A percentile compares a stretch with the other conserved stretches of the same genome.
phyloP scores from a whole-genome alignment of 2,888 invertebrate species.

The Tipula unca region DNA sequence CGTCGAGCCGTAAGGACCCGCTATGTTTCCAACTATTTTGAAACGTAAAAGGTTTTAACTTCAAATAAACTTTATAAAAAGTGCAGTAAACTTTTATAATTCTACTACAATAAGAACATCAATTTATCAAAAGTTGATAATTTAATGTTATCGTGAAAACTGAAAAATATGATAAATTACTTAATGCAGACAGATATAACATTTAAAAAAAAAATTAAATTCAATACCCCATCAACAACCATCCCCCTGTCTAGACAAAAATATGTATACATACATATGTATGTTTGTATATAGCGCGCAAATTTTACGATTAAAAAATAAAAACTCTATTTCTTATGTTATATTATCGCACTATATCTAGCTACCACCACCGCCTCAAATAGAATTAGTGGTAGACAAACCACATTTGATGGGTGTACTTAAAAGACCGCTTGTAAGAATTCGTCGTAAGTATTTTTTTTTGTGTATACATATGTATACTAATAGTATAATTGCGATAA shows the following conservation, averaged over 20 bases:
- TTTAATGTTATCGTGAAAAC: neutral
- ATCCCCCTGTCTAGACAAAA: neutral
- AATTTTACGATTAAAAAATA: neutral
- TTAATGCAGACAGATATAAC: neutral
- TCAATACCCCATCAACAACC: neutral
- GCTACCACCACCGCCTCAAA: constrained; percentile 64
- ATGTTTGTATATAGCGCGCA: too few species aligned
- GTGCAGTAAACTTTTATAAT: too few species aligned
- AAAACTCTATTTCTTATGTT: constrained; percentile 23
- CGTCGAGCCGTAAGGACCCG: too few species aligned
- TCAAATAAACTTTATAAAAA: too few species aligned
- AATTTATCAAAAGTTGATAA: neutral
- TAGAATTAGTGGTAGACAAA: constrained; percentile 63
- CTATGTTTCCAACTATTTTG: too few species aligned
- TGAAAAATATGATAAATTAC: neutral
- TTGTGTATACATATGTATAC: too few species aligned
- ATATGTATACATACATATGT: too few species aligned
- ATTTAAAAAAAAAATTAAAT: neutral
- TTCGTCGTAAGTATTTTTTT: constrained; percentile 52
- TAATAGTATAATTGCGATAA: neutral
- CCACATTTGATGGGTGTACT: constrained; percentile 55
- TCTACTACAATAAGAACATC: too few species aligned
- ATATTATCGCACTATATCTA: constrained; percentile 36
- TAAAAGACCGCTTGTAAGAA: constrained; percentile 53
- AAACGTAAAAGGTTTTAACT: too few species aligned